phyloP scores from a whole-genome alignment of 1,140 invertebrate genomes.

The Linepithema humile region DNA sequence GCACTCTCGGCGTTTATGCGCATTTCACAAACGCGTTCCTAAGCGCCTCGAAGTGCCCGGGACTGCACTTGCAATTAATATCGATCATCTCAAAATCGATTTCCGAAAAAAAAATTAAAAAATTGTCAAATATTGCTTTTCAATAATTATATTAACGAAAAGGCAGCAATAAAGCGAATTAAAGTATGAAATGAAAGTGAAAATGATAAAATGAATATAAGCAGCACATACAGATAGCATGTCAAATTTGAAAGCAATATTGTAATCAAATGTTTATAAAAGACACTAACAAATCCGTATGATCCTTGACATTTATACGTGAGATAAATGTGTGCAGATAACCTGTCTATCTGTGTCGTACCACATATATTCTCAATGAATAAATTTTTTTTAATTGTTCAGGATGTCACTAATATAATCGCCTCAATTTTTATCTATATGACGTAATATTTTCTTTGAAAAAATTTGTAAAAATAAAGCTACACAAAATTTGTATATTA shows the following conservation, averaged over 20 bases:
- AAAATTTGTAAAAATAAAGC: not conserved
- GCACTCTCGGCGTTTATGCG: not conserved
- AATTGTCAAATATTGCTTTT: no score
- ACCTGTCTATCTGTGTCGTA: not conserved
- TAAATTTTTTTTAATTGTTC: not conserved
- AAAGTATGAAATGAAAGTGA: no score
- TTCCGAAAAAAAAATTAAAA: no score
- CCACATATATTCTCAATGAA: not conserved
- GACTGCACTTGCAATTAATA: not conserved
- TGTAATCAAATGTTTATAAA: not conserved
- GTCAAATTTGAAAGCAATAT: not conserved
- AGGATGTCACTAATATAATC: not conserved
- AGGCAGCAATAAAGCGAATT: no score
- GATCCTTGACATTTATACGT: slow-evolving; percentile 18
- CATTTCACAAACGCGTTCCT: slow-evolving; percentile 2
- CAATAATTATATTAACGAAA: no score
- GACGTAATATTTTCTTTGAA: not conserved
- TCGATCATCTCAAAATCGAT: slow-evolving; percentile 2
- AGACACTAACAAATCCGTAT: not conserved
- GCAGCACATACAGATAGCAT: no score
- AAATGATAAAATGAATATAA: no score
- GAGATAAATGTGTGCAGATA: not conserved
- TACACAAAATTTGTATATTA: no score
- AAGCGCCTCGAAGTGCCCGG: not conserved
- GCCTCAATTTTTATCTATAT: not conserved